Evolutionary conservation across 2,113 vertebrate genomes (phyloP).

Genomic region (Nettapus auritus): DNA sequence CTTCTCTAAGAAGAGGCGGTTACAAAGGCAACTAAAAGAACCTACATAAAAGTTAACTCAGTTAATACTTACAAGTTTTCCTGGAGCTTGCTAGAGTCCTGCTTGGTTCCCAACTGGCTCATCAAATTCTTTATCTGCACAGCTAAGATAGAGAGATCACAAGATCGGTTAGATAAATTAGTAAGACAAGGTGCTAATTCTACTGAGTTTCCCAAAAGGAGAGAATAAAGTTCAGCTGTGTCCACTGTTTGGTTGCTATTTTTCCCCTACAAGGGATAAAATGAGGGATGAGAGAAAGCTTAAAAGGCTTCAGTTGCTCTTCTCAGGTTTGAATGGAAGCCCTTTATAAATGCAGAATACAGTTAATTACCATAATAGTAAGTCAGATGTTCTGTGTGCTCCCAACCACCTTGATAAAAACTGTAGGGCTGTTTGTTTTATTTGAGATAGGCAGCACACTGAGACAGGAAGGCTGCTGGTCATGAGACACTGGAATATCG

Average conservation of each 20-base stretch:
- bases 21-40: not conserved
- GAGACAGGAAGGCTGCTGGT: not conserved
- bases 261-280: not conserved
- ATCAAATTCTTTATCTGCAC: slow-evolving; percentile 94
- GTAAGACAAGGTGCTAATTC: not conserved
- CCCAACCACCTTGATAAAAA: not conserved
- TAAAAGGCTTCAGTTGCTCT: not conserved
- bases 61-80: slow-evolving; percentile 88
- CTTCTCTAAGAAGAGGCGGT: not conserved
- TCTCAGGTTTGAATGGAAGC: not conserved
- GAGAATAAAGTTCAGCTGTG: not conserved
- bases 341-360: not conserved
- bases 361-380: not conserved
- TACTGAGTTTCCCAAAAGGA: not conserved
- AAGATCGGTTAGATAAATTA: not conserved
- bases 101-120: slow-evolving; percentile 91
- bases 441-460: fast-evolving
- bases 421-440: not conserved
- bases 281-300: not conserved
- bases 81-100: slow-evolving; percentile 91
- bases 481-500: not conserved
- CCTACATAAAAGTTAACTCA: not conserved
- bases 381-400: not conserved
- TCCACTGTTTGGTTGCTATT: not conserved
- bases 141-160: slow-evolving; percentile 75